Conservation (phyloP, 2,888 invertebrate genomes). For the Camponotus fellah region DNA sequence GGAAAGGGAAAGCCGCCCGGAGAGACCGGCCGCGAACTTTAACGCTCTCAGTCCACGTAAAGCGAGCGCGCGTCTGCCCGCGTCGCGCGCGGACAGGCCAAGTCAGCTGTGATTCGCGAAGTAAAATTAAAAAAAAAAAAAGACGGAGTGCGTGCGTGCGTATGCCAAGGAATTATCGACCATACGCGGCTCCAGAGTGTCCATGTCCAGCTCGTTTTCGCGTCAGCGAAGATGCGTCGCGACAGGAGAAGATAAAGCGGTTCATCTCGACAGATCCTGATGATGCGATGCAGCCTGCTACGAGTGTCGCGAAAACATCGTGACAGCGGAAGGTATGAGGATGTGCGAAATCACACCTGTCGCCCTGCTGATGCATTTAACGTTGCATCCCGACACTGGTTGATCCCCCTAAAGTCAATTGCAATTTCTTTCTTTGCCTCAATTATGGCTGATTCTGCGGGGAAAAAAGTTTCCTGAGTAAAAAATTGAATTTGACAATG, state of each 20-base stretch:
- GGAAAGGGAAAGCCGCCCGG: slow-evolving; percentile 79
- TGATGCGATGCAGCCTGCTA: slow-evolving; percentile 10
- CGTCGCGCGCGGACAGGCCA: slow-evolving; percentile 29
- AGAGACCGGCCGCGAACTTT: slow-evolving; percentile 67
- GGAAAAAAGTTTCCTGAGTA: neutral
- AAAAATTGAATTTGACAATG: neutral
- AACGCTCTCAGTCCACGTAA: slow-evolving; percentile 72
- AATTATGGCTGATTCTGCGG: neutral
- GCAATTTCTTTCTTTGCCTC: neutral
- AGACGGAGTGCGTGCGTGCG: slow-evolving; percentile 21
- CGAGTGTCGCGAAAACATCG: slow-evolving; percentile 10
- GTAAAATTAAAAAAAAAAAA: neutral
- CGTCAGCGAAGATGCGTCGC: slow-evolving; percentile 3
- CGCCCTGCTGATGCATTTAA: neutral
- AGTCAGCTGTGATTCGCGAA: slow-evolving; percentile 1
- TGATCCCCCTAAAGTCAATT: neutral
- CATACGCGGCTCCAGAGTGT: neutral
- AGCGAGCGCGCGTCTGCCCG: slow-evolving; percentile 68
- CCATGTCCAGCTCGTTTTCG: neutral
- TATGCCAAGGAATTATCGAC: slow-evolving; percentile 1
- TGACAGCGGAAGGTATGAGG: slow-evolving; percentile 37
- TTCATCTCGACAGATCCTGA: neutral
- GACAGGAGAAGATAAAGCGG: slow-evolving; percentile 22
- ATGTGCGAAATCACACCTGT: neutral
- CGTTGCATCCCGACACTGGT: no score